Evolutionary conservation across 2,888 invertebrate genomes (phyloP).

Genomic region (Melanchra persicariae): DNA sequence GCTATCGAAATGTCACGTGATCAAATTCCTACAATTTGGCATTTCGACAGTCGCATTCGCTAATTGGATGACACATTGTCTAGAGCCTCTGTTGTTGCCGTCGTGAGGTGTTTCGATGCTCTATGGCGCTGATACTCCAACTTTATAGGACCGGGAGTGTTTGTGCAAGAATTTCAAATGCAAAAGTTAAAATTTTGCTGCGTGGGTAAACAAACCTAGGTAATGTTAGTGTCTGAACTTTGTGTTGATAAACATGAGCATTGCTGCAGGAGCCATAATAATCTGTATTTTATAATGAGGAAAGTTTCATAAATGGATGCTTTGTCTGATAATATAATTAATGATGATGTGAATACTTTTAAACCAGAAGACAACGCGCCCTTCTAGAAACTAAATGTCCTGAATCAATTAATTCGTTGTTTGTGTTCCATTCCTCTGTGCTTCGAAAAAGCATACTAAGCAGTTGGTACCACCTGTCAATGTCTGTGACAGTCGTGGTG

Average conservation of each 20-base stretch:
- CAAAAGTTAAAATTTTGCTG: constrained; percentile 6
- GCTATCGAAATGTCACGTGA: too few species aligned
- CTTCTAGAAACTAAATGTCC: neutral
- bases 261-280: neutral
- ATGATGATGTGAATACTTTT: neutral
- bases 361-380: neutral
- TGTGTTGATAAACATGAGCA: neutral
- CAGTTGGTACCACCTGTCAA: too few species aligned
- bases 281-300: neutral
- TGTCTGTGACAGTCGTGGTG: too few species aligned
- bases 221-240: constrained; percentile 4
- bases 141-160: constrained; percentile 23
- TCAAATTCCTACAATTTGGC: too few species aligned
- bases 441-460: too few species aligned
- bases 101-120: neutral
- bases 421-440: neutral
- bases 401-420: neutral
- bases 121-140: constrained; percentile 15
- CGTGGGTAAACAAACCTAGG: neutral
- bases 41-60: too few species aligned
- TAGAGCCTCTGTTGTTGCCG: too few species aligned
- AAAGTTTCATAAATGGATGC: neutral
- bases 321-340: neutral
- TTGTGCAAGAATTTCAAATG: constrained; percentile 33
- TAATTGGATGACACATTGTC: too few species aligned